These are phyloP conservation scores for Sinocyclocheilus anshuiensis DNA, from an alignment of 2,113 vertebrate genomes.

Conservation along the genomic window DNA sequence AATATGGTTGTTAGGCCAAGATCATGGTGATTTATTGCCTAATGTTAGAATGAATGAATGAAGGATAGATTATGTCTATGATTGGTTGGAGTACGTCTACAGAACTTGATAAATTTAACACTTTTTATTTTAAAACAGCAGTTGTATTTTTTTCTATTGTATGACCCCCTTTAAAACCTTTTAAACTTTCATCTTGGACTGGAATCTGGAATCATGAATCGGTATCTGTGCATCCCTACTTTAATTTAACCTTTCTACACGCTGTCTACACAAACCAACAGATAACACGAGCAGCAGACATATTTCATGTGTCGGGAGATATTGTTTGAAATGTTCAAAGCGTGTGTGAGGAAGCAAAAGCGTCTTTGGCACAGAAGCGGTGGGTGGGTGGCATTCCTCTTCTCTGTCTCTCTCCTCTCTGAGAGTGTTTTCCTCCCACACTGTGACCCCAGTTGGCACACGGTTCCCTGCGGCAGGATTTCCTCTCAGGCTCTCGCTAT, in stretches of 20 bases:
- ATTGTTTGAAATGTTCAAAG: constrained; percentile 46
- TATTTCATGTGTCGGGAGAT: neutral
- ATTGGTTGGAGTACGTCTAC: neutral
- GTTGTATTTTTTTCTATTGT: neutral
- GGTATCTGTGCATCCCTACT: neutral
- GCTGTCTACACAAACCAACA: neutral
- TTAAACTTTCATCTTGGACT: neutral
- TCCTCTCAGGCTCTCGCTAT: constrained; percentile 42
- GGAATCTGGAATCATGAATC: neutral
- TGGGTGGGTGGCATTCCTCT: constrained; percentile 64
- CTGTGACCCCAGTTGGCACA: constrained; percentile 24
- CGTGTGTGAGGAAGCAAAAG: constrained; percentile 47
- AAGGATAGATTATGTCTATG: neutral
- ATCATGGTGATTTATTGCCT: neutral
- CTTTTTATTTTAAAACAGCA: neutral
- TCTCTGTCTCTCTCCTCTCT: constrained; percentile 31
- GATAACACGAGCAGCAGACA: neutral
- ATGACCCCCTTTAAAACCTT: neutral
- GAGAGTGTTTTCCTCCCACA: constrained; percentile 61
- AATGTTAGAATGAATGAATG: neutral
- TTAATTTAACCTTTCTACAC: neutral
- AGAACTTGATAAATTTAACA: neutral
- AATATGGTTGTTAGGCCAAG: neutral
- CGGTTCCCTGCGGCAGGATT: constrained; percentile 13
- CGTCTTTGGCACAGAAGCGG: constrained; percentile 60